A percentile compares a stretch with the other conserved stretches of the same genome.
phyloP scores from a whole-genome alignment of 2,797 vertebrate genomes.

The Dromococcyx pavoninus region DNA sequence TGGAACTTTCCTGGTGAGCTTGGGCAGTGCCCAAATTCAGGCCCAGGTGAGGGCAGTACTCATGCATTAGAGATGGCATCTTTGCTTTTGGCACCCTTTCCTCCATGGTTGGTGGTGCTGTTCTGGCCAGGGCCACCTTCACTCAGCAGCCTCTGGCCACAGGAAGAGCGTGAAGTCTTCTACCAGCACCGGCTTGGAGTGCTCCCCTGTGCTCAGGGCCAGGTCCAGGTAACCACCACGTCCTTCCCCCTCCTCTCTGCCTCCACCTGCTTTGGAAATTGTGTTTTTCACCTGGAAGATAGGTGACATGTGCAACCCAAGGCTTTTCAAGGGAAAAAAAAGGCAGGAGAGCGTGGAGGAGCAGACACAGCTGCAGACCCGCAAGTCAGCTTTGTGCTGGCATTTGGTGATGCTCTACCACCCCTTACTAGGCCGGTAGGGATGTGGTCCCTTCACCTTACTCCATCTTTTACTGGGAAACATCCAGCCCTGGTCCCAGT shows the following conservation, averaged over 20 bases:
- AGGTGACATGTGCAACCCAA: background rate
- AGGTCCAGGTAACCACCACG: background rate
- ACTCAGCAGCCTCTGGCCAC: background rate
- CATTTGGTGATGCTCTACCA: background rate
- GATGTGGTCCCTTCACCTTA: background rate
- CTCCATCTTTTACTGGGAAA: background rate
- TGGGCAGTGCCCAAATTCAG: background rate
- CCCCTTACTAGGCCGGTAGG: background rate
- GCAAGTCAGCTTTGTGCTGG: accelerated
- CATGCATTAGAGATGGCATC: accelerated
- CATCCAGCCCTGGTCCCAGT: accelerated
- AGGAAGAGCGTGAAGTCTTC: background rate
- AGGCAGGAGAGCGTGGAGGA: accelerated
- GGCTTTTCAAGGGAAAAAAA: background rate
- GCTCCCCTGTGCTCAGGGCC: background rate
- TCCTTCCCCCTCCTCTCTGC: background rate
- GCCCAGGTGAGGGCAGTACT: background rate
- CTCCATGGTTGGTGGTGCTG: accelerated
- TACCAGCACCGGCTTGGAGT: accelerated
- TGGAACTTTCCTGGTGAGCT: background rate
- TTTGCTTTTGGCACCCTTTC: background rate
- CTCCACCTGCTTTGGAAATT: background rate
- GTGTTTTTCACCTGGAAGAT: background rate
- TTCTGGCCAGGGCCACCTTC: background rate
- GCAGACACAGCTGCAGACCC: background rate